A percentile compares a stretch with the other conserved stretches of the same genome.
These are phyloP conservation scores for Ptychadena robeensis DNA, from an alignment of 2,797 vertebrate genomes.

Conservation along the genomic window DNA sequence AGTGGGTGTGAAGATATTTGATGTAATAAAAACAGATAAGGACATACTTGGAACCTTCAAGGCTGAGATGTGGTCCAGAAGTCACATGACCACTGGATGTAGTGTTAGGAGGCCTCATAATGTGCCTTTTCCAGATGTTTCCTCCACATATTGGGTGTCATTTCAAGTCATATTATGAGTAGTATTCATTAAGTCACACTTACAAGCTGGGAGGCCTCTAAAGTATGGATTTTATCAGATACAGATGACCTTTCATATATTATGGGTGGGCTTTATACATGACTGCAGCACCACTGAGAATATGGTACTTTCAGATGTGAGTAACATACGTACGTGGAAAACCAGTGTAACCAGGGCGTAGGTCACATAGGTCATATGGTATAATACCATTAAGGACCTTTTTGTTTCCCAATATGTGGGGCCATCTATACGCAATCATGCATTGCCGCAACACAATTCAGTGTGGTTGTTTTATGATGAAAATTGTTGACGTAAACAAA, in stretches of 20 bases:
- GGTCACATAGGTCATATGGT: not conserved
- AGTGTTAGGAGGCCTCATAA: not conserved
- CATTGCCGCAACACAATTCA: too few relatives aligned
- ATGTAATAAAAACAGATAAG: conserved; percentile 13
- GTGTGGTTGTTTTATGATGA: too few relatives aligned
- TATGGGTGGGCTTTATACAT: conserved; percentile 13
- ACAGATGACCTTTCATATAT: not conserved
- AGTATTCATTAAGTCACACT: conserved; percentile 26
- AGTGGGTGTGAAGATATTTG: conserved; percentile 17
- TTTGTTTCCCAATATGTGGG: too few relatives aligned
- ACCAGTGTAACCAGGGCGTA: too few relatives aligned
- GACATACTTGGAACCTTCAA: conserved; percentile 20
- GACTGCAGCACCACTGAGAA: not conserved
- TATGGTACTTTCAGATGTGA: not conserved
- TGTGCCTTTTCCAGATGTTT: conserved; percentile 45
- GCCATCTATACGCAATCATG: too few relatives aligned
- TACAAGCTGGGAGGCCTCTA: not conserved
- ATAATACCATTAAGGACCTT: too few relatives aligned
- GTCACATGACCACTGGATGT: not conserved
- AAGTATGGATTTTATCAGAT: conserved; percentile 23
- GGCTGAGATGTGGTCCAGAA: not conserved
- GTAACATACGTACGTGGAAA: not conserved
- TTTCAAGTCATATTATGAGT: conserved; percentile 26
- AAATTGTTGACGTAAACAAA: too few relatives aligned
- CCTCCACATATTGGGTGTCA: conserved; percentile 33